Percentiles rank a stretch among this genome's conserved stretches.
phyloP scores from a whole-genome alignment of 92 coral and sea anemone genomes.

The Epizoanthus ramosus region DNA sequence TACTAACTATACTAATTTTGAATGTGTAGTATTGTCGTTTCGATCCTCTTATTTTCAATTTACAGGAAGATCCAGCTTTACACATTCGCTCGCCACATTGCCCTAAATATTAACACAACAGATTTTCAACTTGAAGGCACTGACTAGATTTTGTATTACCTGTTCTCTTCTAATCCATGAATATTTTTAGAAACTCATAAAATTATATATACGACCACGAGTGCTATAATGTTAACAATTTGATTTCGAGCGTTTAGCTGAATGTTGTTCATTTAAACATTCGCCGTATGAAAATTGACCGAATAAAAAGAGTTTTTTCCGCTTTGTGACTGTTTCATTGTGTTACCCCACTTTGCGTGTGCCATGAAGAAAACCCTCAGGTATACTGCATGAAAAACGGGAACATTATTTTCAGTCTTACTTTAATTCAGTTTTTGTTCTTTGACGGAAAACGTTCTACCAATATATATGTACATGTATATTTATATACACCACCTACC shows the following conservation, averaged over 20 bases:
- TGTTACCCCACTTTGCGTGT: slow-evolving; percentile 1
- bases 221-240: slow-evolving; percentile 14
- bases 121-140: neutral
- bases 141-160: neutral
- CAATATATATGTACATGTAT: neutral
- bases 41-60: slow-evolving; percentile 23
- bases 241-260: slow-evolving; percentile 1
- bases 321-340: slow-evolving; percentile 3
- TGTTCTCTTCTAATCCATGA: slow-evolving; percentile 1
- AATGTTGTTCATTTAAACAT: slow-evolving; percentile 47
- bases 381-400: no score
- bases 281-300: slow-evolving; percentile 1
- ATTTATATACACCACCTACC: neutral
- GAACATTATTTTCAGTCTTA: neutral
- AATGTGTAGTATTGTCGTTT: slow-evolving; percentile 30
- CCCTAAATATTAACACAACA: slow-evolving; percentile 26
- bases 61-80: slow-evolving; percentile 19
- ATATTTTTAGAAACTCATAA: slow-evolving; percentile 1
- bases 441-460: neutral
- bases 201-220: neutral
- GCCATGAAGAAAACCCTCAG: neutral
- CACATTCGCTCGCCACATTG: slow-evolving; percentile 34
- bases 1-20: slow-evolving; percentile 15
- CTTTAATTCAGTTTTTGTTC: neutral
- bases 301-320: slow-evolving; percentile 24